Conservation (phyloP, 2,113 vertebrate species). For the Danio rerio region DNA sequence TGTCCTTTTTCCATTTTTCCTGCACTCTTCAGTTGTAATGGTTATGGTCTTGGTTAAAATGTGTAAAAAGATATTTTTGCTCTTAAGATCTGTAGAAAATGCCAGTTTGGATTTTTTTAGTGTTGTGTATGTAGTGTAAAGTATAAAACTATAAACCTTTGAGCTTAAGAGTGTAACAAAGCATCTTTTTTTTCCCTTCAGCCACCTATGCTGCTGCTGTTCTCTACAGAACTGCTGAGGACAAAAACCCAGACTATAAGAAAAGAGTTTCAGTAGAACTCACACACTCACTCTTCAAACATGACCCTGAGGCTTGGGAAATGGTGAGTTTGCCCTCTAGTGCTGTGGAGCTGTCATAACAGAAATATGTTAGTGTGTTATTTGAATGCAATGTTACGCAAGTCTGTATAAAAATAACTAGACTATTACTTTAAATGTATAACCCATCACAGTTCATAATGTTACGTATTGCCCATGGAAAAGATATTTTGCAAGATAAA, state of each 20-base stretch:
- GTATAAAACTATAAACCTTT: neutral
- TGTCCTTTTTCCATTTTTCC: too few relatives aligned
- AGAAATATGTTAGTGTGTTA: neutral
- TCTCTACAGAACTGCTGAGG: slow-evolving; percentile 95
- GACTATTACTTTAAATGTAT: too few relatives aligned
- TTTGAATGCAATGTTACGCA: neutral
- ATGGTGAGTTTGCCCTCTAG: slow-evolving; percentile 78
- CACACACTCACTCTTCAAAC: slow-evolving; percentile 94
- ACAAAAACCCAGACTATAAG: slow-evolving; percentile 92
- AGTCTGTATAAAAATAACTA: too few relatives aligned
- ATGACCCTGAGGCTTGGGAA: slow-evolving; percentile 91
- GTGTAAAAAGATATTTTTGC: too few relatives aligned
- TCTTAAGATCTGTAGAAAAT: too few relatives aligned
- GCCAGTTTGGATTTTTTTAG: too few relatives aligned
- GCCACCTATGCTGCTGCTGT: slow-evolving; percentile 94
- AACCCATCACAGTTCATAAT: neutral
- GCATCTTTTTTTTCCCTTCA: slow-evolving; percentile 58
- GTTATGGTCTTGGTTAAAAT: too few relatives aligned
- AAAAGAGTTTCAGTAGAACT: slow-evolving; percentile 94
- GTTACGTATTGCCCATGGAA: neutral
- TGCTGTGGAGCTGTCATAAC: neutral
- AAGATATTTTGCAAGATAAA: too few relatives aligned
- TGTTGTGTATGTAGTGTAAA: too few relatives aligned
- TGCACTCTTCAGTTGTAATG: too few relatives aligned
- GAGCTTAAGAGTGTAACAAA: neutral